phyloP scores from a whole-genome alignment of 2,797 vertebrate species.

The Pelobates cultripes region DNA sequence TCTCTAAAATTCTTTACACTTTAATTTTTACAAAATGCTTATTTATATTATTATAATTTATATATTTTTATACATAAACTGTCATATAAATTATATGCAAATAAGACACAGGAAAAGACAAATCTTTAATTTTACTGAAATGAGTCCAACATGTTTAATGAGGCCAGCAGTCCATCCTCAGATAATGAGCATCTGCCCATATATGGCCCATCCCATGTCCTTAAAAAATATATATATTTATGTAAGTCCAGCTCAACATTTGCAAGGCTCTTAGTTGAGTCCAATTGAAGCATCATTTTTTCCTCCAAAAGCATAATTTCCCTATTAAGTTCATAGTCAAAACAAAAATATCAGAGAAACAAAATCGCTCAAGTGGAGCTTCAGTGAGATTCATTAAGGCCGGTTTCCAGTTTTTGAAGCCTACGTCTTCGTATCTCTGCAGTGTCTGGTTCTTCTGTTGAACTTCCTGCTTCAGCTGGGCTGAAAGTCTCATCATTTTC shows the following conservation, averaged over 20 bases:
- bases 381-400: slow-evolving; percentile 77
- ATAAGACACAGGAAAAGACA: slow-evolving; percentile 2
- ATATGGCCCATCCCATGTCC: slow-evolving; percentile 26
- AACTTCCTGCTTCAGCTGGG: slow-evolving; percentile 59
- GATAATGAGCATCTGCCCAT: slow-evolving; percentile 32
- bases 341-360: slow-evolving; percentile 21
- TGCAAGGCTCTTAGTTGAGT: slow-evolving; percentile 42
- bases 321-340: slow-evolving; percentile 19
- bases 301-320: slow-evolving; percentile 41
- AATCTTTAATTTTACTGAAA: slow-evolving; percentile 53
- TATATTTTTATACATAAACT: too few relatives aligned
- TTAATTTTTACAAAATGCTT: too few relatives aligned
- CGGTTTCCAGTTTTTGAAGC: slow-evolving; percentile 87
- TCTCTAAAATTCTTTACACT: too few relatives aligned
- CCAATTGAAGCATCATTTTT: slow-evolving; percentile 33
- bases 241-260: slow-evolving; percentile 43
- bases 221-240: slow-evolving; percentile 55
- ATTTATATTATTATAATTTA: too few relatives aligned
- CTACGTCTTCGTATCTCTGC: slow-evolving; percentile 86
- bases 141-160: slow-evolving; percentile 47
- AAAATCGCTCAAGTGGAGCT: slow-evolving; percentile 16
- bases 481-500: slow-evolving; percentile 59
- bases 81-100: not conserved
- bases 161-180: slow-evolving; percentile 32
- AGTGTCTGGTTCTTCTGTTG: slow-evolving; percentile 76